A percentile compares a stretch with the other conserved stretches of the same genome.
phyloP scores from a whole-genome alignment of 1,140 invertebrate species.

The Drosophila sucinea region DNA sequence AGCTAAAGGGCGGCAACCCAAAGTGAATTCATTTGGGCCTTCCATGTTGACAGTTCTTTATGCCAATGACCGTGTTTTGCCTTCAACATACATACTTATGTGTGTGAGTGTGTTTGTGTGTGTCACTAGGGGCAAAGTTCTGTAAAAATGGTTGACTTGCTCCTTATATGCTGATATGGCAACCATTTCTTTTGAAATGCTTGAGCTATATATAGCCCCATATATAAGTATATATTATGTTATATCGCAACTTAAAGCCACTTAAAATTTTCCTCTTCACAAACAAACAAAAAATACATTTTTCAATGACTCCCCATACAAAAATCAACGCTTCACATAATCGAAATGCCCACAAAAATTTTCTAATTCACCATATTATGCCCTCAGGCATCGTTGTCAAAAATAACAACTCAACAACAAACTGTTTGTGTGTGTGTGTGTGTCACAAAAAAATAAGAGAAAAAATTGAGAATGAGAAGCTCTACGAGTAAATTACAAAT shows the following conservation, averaged over 20 bases:
- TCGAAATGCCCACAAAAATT: slow-evolving; percentile 68
- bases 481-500: slow-evolving; percentile 80
- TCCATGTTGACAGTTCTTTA: slow-evolving; percentile 1
- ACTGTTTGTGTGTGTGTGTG: slow-evolving; percentile 51
- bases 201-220: slow-evolving; percentile 7
- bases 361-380: slow-evolving; percentile 44
- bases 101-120: background rate
- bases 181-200: slow-evolving; percentile 32
- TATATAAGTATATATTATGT: background rate
- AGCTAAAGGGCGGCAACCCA: background rate
- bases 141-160: slow-evolving; percentile 24
- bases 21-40: slow-evolving; percentile 1
- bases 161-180: slow-evolving; percentile 38
- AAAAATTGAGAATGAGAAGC: slow-evolving; percentile 17
- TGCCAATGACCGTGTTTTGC: background rate
- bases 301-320: slow-evolving; percentile 54
- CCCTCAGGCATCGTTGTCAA: slow-evolving; percentile 72
- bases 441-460: slow-evolving; percentile 52
- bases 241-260: slow-evolving; percentile 22
- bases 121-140: slow-evolving; percentile 20
- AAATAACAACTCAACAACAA: slow-evolving; percentile 58
- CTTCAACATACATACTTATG: background rate
- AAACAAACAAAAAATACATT: slow-evolving; percentile 17
- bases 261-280: slow-evolving; percentile 40
- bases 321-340: slow-evolving; percentile 63